Evolutionary conservation across 2,113 vertebrate genomes (phyloP).

Genomic region (Pterocles gutturalis): DNA sequence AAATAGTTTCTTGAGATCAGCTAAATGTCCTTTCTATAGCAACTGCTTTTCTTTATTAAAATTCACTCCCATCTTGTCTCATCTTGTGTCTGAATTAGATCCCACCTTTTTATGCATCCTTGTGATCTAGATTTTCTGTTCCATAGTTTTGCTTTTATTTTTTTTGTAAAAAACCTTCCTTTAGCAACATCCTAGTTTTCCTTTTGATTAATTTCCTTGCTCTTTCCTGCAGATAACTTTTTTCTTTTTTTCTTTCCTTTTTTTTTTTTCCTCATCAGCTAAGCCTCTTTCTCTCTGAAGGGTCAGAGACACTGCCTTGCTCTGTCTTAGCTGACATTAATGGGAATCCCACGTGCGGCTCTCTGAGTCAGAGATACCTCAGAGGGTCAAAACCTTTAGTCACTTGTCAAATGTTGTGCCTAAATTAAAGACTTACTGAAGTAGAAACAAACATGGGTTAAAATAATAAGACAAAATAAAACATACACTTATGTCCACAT

Average conservation of each 20-base stretch:
- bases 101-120: neutral
- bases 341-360: neutral
- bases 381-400: neutral
- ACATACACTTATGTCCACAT: neutral
- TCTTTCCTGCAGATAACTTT: neutral
- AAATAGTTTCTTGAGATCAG: conserved; percentile 13
- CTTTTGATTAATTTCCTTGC: neutral
- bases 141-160: neutral
- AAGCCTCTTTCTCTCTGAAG: neutral
- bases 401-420: neutral
- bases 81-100: conserved; percentile 1
- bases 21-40: conserved; percentile 30
- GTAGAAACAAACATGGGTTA: neutral
- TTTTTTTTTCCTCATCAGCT: neutral
- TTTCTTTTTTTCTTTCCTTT: neutral
- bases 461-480: neutral
- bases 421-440: neutral
- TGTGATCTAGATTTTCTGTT: neutral
- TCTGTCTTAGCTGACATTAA: neutral
- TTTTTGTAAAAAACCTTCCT: neutral
- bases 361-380: neutral
- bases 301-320: neutral
- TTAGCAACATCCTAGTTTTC: neutral
- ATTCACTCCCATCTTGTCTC: conserved; percentile 15
- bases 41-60: neutral